phyloP scores from a whole-genome alignment of 1,140 invertebrate species.

The Lasioglossum albipes region DNA sequence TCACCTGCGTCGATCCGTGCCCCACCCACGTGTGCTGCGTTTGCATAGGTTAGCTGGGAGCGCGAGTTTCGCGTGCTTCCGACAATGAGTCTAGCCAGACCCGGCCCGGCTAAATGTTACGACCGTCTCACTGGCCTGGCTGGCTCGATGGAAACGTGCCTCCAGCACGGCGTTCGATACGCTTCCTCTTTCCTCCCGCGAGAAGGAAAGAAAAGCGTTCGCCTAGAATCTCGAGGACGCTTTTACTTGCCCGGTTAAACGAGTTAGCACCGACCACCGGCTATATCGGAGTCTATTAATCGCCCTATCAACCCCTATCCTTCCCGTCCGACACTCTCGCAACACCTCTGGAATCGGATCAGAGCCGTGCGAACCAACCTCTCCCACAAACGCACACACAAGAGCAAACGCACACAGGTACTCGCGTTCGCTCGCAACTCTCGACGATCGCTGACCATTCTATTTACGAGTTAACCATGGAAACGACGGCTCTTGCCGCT shows the following conservation, averaged over 20 bases:
- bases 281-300: neutral
- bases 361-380: constrained; percentile 48
- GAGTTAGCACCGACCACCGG: constrained; percentile 18
- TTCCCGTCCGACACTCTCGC: constrained; percentile 8
- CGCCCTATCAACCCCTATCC: constrained; percentile 19
- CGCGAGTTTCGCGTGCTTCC: constrained; percentile 62
- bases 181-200: constrained; percentile 61
- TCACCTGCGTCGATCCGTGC: constrained; percentile 22
- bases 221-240: constrained; percentile 38
- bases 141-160: constrained; percentile 13
- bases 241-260: constrained; percentile 53
- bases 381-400: neutral
- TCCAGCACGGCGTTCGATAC: constrained; percentile 47
- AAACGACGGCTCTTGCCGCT: neutral
- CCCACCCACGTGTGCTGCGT: constrained; percentile 35
- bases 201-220: constrained; percentile 48
- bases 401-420: neutral
- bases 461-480: neutral
- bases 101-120: constrained; percentile 70
- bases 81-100: constrained; percentile 40
- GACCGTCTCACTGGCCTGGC: constrained; percentile 68
- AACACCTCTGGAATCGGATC: constrained; percentile 33
- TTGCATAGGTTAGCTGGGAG: constrained; percentile 19
- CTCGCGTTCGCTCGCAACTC: neutral
- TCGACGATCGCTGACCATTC: neutral